Base-by-base conservation (phyloP, 2,113 vertebrate genomes). In the Ceyx melanurus region DNA sequence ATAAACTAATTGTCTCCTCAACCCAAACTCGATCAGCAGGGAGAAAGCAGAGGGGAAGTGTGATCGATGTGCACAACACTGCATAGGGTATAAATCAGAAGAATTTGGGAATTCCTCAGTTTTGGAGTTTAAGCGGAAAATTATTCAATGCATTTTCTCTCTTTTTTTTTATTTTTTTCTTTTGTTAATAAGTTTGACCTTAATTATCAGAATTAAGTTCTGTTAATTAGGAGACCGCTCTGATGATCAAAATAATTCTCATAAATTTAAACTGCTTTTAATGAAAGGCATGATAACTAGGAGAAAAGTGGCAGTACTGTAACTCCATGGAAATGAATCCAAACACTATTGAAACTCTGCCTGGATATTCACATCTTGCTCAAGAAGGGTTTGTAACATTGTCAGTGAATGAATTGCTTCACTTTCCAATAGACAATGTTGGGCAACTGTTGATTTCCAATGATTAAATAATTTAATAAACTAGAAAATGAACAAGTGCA, bases 121-220 rank as follows among this genome's bases (percentile, higher is more conserved):
- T 72, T 72, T 78, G 4, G 22, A 21, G 9, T 77, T 80, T 58
- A 33, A 78, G 31, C 26, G 80, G 23, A 3, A 23, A 23, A 82
- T 11, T 33, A 56, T 61, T 66, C 16, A 17, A 35, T 54, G 16
- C 2, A 1, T 10, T 66, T 61, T 73, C 43, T 62, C 4, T 20
- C 7, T 21, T 43, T 64, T 15, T 22, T n/a, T 20, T n/a, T 13
- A 7, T 26, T 26, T 23, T 35, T 29, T 78, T 54, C 5, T 4
- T 31, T 65, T 54, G 9, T 67, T 71, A 82, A 79, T 62, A 21
- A 91, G 18, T 74, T 88, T 82, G 37, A 91, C 43, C 60, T 91
- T 91, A 82, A 73, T 84, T 94, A 85, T 60, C 42, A 89, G 26
- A 92, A 86, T 64, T 66, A 88, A 73, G 12, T 10, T 82, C 42